phyloP scores from a whole-genome alignment of 2,113 vertebrate genomes.

The Malurus alboscapulatus region DNA sequence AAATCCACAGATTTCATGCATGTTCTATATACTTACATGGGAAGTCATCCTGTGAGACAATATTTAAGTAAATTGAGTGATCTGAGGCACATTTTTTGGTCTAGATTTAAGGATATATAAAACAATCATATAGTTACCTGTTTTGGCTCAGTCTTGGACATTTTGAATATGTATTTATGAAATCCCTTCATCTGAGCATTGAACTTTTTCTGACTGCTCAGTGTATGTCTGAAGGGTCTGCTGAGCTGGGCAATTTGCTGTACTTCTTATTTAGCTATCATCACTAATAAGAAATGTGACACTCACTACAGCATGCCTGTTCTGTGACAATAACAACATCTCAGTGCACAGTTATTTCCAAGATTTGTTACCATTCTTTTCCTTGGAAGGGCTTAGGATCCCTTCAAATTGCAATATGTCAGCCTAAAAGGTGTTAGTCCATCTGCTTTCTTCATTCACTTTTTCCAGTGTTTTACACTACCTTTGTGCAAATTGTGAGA shows the following conservation, averaged over 20 bases:
- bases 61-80: neutral
- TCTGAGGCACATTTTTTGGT: neutral
- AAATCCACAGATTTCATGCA: neutral
- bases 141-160: neutral
- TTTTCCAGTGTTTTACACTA: neutral
- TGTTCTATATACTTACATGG: neutral
- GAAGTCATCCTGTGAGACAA: neutral
- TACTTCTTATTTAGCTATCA: neutral
- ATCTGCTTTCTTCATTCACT: neutral
- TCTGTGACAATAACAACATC: neutral
- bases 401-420: neutral
- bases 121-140: neutral
- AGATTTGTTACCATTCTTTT: neutral
- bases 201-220: neutral
- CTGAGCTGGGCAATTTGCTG: neutral
- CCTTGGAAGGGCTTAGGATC: neutral
- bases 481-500: neutral
- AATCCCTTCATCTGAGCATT: neutral
- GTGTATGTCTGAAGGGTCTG: neutral
- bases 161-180: neutral
- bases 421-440: neutral
- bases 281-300: neutral
- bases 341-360: neutral
- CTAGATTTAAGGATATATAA: neutral
- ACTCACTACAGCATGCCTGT: neutral